phyloP scores from a whole-genome alignment of 2,888 invertebrate genomes.

The Allacma fusca region DNA sequence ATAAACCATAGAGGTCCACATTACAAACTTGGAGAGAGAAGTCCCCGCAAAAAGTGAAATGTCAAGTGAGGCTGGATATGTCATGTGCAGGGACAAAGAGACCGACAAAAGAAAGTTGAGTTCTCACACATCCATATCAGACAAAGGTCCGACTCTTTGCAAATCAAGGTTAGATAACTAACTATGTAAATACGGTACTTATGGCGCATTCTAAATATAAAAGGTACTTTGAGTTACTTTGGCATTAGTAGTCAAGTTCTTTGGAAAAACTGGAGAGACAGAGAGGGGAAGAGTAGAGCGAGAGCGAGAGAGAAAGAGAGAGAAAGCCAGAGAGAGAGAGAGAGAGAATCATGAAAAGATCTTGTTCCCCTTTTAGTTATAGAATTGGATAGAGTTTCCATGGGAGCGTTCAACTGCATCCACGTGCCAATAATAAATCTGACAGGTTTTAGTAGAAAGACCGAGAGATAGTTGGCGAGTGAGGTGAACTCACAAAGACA shows the following conservation, averaged over 20 bases:
- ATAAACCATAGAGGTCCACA: background rate
- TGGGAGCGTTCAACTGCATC: constrained; percentile 32
- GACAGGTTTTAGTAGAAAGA: constrained; percentile 36
- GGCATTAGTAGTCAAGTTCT: background rate
- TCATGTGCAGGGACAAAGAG: constrained; percentile 20
- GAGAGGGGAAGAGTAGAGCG: background rate
- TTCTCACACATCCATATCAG: background rate
- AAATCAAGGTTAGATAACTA: background rate
- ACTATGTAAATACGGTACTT: background rate
- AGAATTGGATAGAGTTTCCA: constrained; percentile 29
- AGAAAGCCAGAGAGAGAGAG: constrained; percentile 10
- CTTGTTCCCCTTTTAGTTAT: background rate
- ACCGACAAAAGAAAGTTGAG: background rate
- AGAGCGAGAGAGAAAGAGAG: background rate
- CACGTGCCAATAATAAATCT: constrained; percentile 46
- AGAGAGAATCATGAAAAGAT: background rate
- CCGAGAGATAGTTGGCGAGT: constrained; percentile 23
- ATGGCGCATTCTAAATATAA: no score
- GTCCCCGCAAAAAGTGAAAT: constrained; percentile 25
- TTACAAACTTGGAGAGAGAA: background rate
- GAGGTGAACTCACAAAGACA: constrained; percentile 16
- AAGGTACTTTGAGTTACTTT: no score
- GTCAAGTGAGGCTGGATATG: constrained; percentile 32
- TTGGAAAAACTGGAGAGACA: background rate
- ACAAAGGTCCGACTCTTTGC: constrained; percentile 7